phyloP scores from a whole-genome alignment of 2,888 invertebrate species.

The Pristionchus exspectatus region DNA sequence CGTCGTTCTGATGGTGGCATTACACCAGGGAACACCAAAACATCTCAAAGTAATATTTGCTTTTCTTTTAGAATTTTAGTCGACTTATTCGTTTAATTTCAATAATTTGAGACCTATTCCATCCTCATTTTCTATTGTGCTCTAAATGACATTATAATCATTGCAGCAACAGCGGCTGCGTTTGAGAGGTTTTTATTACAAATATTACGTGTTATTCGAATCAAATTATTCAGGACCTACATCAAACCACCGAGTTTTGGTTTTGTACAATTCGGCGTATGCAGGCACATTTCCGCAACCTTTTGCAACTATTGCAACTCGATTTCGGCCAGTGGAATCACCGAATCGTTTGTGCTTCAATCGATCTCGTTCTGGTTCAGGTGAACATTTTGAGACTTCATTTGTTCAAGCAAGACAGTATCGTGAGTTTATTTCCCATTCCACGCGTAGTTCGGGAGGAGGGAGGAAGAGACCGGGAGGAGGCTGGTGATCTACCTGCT shows the following conservation, averaged over 20 bases:
- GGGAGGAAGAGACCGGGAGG: no score
- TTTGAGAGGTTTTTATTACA: background rate
- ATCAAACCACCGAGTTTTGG: background rate
- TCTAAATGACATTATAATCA: background rate
- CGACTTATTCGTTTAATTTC: background rate
- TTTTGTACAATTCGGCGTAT: background rate
- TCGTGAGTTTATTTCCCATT: no score
- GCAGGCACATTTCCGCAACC: background rate
- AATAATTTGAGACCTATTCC: background rate
- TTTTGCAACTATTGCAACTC: background rate
- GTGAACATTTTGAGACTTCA: background rate
- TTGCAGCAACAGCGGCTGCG: background rate
- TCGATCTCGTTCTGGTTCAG: background rate
- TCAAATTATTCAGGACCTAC: background rate
- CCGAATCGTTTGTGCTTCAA: background rate
- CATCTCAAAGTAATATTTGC: background rate
- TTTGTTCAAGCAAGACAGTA: no score
- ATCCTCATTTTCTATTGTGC: background rate
- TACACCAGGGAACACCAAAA: background rate
- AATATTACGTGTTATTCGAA: no score
- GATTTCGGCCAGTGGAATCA: background rate
- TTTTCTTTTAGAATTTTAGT: background rate
- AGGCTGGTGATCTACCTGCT: no score
- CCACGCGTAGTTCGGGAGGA: no score
- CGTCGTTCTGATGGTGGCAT: background rate